Base-by-base conservation (phyloP, 2,888 invertebrate genomes). In the Nomada ferruginata region DNA sequence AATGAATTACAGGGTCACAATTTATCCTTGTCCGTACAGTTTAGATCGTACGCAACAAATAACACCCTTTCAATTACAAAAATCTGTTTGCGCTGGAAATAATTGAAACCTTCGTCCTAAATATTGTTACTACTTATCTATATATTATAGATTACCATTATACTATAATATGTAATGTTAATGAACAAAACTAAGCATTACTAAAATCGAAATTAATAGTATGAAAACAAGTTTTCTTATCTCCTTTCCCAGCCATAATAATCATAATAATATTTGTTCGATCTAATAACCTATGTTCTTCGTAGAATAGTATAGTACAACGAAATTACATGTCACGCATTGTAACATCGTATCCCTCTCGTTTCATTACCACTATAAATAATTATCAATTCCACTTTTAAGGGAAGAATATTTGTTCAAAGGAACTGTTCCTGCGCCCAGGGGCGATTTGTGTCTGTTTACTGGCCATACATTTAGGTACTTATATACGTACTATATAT, bases 381-480 rank as follows among this genome's bases (percentile, higher is more conserved):
- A 44, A 47, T 50, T 65, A n/a, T 5, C n/a, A 65, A 26, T 64
- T 50, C 47, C 7, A 26, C 26, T 52, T 23, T 11, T 50, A 61
- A 36, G 36, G 36, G 7, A 36, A 7, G 36, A 7, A 36, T 7
- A 36, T 5, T 36, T 36, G 36, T 36, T 7, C 9, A 36, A 7
- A 36, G 7, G 36, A 29, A 10, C 11, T 26, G 18, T 26, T 72
- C 15, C 5, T 23, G 23, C 53, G 36, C 57, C 26, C 23, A 15
- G 53, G 53, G 11, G 23, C 50, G 11, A 59, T 73, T 77, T 65
- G 29, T 77, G 50, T 47, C 47, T 52, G 65, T 72, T 73, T 76
- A 76, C 59, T 61, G 63, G 55, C 42, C 50, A 47, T 20, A n/a
- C 23, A 23, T 29, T 36, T 23, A 11, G 42, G 47, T 23, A 29